Conservation (phyloP, 2,797 vertebrate species). For the Micrastur ruficollis region DNA sequence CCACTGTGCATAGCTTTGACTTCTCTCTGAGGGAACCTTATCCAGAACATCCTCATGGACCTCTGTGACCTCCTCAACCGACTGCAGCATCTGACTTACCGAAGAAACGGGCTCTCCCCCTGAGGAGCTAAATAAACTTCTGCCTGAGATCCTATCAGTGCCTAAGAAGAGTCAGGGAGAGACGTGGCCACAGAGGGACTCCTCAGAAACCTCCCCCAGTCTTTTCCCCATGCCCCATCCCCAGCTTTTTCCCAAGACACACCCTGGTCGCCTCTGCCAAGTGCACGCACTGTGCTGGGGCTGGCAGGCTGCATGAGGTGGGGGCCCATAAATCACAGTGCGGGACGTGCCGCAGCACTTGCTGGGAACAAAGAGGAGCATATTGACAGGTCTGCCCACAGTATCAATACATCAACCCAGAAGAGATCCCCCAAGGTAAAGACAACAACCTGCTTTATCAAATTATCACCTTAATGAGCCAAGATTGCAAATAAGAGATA, state of each 20-base stretch:
- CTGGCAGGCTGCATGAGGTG: not conserved
- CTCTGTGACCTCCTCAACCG: not conserved
- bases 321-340: not conserved
- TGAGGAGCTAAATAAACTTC: not conserved
- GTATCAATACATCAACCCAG: not conserved
- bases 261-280: not conserved
- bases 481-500: not conserved
- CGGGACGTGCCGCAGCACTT: not conserved
- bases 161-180: not conserved
- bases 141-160: not conserved
- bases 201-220: not conserved
- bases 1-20: not conserved
- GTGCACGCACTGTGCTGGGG: not conserved
- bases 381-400: constrained; percentile 25
- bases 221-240: not conserved
- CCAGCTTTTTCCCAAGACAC: not conserved
- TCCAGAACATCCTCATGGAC: not conserved
- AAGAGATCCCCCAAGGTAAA: constrained; percentile 28
- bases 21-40: not conserved
- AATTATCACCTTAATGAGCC: constrained; percentile 24
- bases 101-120: not conserved
- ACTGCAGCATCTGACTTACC: not conserved
- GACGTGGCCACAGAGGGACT: not conserved
- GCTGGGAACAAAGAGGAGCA: not conserved
- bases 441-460: constrained; percentile 35